Conservation (phyloP, 37 sponge, comb jelly and placozoan species). For the Halisarca cf. caerulea region DNA sequence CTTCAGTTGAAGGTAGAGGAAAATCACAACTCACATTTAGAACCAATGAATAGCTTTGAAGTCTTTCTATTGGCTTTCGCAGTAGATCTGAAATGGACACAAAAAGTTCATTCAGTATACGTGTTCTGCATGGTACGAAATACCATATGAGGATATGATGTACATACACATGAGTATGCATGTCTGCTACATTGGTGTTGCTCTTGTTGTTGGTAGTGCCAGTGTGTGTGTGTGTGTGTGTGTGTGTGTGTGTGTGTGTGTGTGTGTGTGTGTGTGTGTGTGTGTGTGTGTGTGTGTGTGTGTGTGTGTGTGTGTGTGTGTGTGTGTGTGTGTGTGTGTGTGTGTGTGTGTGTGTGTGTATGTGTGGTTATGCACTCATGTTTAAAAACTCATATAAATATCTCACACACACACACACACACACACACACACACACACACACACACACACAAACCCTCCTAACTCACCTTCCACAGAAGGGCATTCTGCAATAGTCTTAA, state of each 20-base stretch:
- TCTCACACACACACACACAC: constrained; percentile 33
- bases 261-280: too few species aligned
- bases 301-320: neutral
- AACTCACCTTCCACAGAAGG: constrained; percentile 6
- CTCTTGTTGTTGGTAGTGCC: too few species aligned
- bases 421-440: constrained; percentile 12
- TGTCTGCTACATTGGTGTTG: too few species aligned
- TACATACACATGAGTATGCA: too few species aligned
- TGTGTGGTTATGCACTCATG: neutral
- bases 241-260: too few species aligned
- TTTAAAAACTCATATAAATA: too few species aligned
- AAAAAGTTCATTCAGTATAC: too few species aligned
- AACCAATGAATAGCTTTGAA: constrained; percentile 86
- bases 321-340: constrained; percentile 28
- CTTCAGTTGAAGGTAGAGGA: too few species aligned
- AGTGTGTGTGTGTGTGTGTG: constrained; percentile 2
- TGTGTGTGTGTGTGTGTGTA: constrained; percentile 31
- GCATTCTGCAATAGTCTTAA: neutral
- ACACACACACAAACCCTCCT: neutral
- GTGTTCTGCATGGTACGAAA: too few species aligned
- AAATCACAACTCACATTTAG: constrained; percentile 56
- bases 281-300: too few species aligned
- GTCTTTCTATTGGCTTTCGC: constrained; percentile 77
- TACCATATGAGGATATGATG: too few species aligned
- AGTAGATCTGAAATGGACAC: constrained; percentile 79